Evolutionary conservation across 37 sponge, comb jelly and placozoan genomes (phyloP), one percentile per base, ranked within the genome.

Genomic region (Aplysina aerophoba): DNA sequence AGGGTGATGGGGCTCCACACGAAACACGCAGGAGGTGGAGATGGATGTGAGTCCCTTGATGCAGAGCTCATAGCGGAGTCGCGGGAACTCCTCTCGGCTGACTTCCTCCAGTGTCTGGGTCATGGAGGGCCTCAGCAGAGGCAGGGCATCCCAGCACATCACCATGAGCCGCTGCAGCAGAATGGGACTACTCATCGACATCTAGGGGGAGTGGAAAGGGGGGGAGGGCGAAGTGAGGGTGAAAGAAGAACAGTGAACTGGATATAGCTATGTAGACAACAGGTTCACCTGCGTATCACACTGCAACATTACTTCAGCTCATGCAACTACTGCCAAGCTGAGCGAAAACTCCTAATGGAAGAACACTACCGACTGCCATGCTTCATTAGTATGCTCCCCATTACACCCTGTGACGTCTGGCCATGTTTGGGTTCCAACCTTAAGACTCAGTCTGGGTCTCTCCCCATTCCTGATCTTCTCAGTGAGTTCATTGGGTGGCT

Each of bases 121-220:
- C 90, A 92, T 95, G 38, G 36, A 41, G 14, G 95, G 95, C 0
- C 95, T 79, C 19, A 80, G 17, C 24, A 79, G 77, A 12, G 95
- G 91, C 15, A 89, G 85, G 2, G 91, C 86, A 24, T 89, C 80
- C 95, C 95, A 95, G 72, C 95, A 95, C 31, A 83, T 39, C 0
- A 25, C 2, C 95, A 95, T 95, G 55, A 95, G 82, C 16, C 89
- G 86, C 53, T 91, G 92, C 19, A 92, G 40, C 27, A 95, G 67
- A 25, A 91, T 24, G 11, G 89, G 92, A 5, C 86, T 87, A 35
- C 90, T 75, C 53, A 36, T 87, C 20, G 84, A 85, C 67, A 87
- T 90, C 85, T 89, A 33, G n/a, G 57, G 25, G 30, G 19, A 37
- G 1, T 44, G 54, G 40, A 5, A 17, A 1, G 68, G 68, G 39